phyloP scores from a whole-genome alignment of 2,113 vertebrate species.

The Rattus rattus region DNA sequence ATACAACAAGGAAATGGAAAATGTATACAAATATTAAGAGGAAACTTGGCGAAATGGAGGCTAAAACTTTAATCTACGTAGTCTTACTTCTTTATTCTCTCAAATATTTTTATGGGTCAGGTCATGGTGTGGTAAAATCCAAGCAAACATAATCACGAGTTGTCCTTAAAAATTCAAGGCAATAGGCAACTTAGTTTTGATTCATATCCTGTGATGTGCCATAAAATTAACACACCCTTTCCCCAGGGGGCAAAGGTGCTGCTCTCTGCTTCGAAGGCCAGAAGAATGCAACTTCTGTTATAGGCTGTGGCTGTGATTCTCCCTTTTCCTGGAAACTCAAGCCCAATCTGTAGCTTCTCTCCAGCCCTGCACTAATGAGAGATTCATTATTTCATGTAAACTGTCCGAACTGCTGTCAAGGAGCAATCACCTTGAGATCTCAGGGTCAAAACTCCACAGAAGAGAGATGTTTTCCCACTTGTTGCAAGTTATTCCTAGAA shows the following conservation, averaged over 20 bases:
- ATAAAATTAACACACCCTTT: neutral
- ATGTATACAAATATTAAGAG: neutral
- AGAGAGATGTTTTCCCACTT: neutral
- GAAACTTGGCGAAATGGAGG: neutral
- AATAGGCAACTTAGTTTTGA: slow-evolving; percentile 1
- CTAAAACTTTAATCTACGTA: slow-evolving; percentile 42
- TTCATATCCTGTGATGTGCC: neutral
- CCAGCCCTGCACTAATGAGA: slow-evolving; percentile 56
- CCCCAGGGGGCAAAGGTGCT: neutral
- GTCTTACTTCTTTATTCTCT: slow-evolving; percentile 55
- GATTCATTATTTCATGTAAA: slow-evolving; percentile 47
- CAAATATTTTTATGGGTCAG: slow-evolving; percentile 53
- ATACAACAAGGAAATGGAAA: neutral
- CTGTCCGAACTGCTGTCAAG: neutral
- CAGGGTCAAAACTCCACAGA: slow-evolving; percentile 22
- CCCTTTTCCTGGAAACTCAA: slow-evolving; percentile 40
- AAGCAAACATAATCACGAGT: neutral
- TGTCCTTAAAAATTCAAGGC: neutral
- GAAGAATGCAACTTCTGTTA: neutral
- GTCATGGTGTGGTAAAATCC: slow-evolving; percentile 29
- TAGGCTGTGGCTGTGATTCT: neutral
- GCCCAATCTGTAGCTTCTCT: slow-evolving; percentile 21
- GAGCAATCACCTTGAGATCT: neutral
- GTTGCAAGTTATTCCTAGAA: neutral
- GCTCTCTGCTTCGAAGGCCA: neutral